phyloP scores from a whole-genome alignment of 1,140 invertebrate species.

The Meloidogyne hapla region DNA sequence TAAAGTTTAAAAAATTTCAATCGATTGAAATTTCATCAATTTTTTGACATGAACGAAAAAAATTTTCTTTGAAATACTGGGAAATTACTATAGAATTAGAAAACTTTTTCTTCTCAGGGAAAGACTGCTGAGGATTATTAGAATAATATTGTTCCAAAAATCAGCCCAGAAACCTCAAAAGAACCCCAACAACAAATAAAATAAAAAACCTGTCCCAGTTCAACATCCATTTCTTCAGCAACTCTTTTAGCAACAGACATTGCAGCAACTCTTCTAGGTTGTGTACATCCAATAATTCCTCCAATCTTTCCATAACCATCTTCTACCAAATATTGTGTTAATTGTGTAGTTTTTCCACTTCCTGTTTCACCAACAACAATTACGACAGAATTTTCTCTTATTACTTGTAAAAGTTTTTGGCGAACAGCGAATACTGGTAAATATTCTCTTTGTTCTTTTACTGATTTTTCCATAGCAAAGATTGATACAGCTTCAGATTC shows the following conservation, averaged over 20 bases:
- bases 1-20: too few relatives aligned
- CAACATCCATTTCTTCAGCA: slow-evolving; percentile 90
- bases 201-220: slow-evolving; percentile 69
- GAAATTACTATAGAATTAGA: too few relatives aligned
- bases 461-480: slow-evolving; percentile 82
- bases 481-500: slow-evolving; percentile 77
- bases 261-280: slow-evolving; percentile 85
- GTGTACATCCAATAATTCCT: slow-evolving; percentile 91
- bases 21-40: too few relatives aligned
- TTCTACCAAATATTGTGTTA: slow-evolving; percentile 97
- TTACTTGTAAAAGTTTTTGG: slow-evolving; percentile 80
- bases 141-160: too few relatives aligned
- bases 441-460: slow-evolving; percentile 83
- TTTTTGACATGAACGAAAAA: too few relatives aligned
- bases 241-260: slow-evolving; percentile 99
- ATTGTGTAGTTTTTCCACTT: slow-evolving; percentile 95
- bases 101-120: too few relatives aligned
- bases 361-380: slow-evolving; percentile 82
- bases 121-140: too few relatives aligned
- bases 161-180: too few relatives aligned
- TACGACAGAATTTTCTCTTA: slow-evolving; percentile 63
- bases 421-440: slow-evolving; percentile 92
- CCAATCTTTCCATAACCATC: slow-evolving; percentile 84
- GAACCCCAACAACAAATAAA: too few relatives aligned
- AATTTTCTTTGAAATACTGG: too few relatives aligned